phyloP scores from a whole-genome alignment of 2,888 invertebrate species.

The Patella depressa region DNA sequence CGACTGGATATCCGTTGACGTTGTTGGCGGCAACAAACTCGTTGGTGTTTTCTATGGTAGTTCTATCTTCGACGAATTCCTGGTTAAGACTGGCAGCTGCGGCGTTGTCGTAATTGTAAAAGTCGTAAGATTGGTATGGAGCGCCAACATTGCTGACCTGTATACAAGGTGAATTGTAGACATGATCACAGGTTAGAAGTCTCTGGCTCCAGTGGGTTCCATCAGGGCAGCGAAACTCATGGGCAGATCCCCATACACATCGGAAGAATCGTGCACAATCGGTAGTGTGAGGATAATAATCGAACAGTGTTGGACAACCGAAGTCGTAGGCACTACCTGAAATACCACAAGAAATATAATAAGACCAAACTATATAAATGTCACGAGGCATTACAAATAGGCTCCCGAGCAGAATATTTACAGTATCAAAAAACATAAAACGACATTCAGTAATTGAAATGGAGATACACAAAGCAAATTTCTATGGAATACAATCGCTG shows the following conservation, averaged over 20 bases:
- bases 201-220: slow-evolving; percentile 38
- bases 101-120: too few relatives aligned
- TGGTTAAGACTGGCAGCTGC: too few relatives aligned
- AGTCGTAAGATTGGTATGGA: not conserved
- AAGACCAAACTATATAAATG: too few relatives aligned
- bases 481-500: too few relatives aligned
- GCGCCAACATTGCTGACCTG: not conserved
- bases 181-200: slow-evolving; percentile 37
- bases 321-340: slow-evolving; percentile 16
- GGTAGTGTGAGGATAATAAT: slow-evolving; percentile 35
- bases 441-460: too few relatives aligned
- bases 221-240: slow-evolving; percentile 31
- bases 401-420: too few relatives aligned
- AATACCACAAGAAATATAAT: too few relatives aligned
- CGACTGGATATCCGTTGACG: not conserved
- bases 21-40: not conserved
- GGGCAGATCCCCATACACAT: slow-evolving; percentile 38
- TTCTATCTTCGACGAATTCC: not conserved
- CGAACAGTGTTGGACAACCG: slow-evolving; percentile 38
- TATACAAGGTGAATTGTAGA: slow-evolving; percentile 33
- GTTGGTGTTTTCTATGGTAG: not conserved
- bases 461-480: too few relatives aligned
- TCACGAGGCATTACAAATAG: too few relatives aligned
- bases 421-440: too few relatives aligned
- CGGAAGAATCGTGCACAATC: slow-evolving; percentile 43